A percentile compares a stretch with the other conserved stretches of the same genome.
Conservation (phyloP, 2,888 invertebrate species). For the Agonopterix alstromeriana region DNA sequence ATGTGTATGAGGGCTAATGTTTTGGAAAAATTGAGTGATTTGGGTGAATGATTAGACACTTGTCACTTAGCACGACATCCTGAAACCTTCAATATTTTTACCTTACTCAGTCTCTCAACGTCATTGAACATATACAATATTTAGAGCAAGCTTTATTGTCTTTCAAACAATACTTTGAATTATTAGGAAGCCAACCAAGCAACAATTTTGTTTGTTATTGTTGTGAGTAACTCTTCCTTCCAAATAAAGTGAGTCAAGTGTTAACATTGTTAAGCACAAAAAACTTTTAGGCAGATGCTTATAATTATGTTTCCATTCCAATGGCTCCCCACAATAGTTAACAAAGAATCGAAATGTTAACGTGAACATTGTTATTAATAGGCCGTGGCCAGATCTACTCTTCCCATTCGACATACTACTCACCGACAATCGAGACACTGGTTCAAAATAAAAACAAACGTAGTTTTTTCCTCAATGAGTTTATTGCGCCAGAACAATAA, state of each 20-base stretch:
- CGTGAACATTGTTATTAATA: conserved; percentile 31
- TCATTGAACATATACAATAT: no score
- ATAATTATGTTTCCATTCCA: conserved; percentile 33
- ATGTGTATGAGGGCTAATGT: no score
- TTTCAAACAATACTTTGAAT: no score
- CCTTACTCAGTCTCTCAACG: no score
- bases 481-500: conserved; percentile 76
- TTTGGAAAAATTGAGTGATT: no score
- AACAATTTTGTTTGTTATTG: not conserved
- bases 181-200: no score
- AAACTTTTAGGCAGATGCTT: conserved; percentile 24
- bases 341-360: conserved; percentile 16
- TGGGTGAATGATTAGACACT: no score
- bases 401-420: conserved; percentile 37
- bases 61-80: no score
- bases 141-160: no score
- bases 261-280: conserved; percentile 21
- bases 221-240: conserved; percentile 13
- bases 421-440: conserved; percentile 17
- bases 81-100: no score
- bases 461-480: conserved; percentile 66
- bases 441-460: conserved; percentile 60
- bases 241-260: conserved; percentile 15
- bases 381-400: conserved; percentile 33
- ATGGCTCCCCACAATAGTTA: conserved; percentile 24